Percentiles rank a stretch among this genome's conserved stretches.
Evolutionary conservation across 2,113 vertebrate species (phyloP).

Genomic region (Centropristis striata): DNA sequence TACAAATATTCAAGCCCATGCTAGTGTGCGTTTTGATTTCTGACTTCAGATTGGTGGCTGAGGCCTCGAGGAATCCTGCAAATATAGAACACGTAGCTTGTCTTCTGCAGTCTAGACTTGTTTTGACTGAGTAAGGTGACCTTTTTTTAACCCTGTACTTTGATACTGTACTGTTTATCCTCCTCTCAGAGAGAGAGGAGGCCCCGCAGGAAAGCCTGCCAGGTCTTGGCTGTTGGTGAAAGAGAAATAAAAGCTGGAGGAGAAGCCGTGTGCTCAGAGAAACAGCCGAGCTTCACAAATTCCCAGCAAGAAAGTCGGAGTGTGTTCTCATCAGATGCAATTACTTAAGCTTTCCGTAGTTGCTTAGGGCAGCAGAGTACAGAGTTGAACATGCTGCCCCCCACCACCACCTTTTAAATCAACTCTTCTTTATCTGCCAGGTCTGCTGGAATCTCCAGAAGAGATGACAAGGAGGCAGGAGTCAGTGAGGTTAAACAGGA

Average conservation of each 20-base stretch:
- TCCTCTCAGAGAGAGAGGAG: neutral
- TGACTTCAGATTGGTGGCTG: neutral
- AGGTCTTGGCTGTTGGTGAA: neutral
- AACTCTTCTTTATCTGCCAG: slow-evolving; percentile 10
- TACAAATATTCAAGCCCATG: slow-evolving; percentile 6
- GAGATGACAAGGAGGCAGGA: slow-evolving; percentile 23
- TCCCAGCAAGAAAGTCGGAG: neutral
- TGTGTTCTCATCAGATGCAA: slow-evolving; percentile 42
- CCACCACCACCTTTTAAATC: neutral
- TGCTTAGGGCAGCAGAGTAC: slow-evolving; percentile 38
- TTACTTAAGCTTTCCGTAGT: slow-evolving; percentile 24
- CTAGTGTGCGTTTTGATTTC: neutral
- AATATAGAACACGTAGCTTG: neutral
- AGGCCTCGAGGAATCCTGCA: slow-evolving; percentile 1
- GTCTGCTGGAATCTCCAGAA: slow-evolving; percentile 23
- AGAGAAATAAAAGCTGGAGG: slow-evolving; percentile 4
- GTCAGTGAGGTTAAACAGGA: slow-evolving; percentile 59
- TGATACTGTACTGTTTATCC: neutral
- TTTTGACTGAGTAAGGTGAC: neutral
- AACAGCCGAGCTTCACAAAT: neutral
- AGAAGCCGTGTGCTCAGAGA: slow-evolving; percentile 2
- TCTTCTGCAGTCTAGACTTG: neutral
- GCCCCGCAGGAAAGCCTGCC: neutral
- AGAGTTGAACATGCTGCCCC: neutral
- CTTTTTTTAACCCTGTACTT: slow-evolving; percentile 18